Evolutionary conservation across 1,140 invertebrate genomes (phyloP), one percentile per base, ranked within the genome.

Genomic region (Eulimnadia texana): DNA sequence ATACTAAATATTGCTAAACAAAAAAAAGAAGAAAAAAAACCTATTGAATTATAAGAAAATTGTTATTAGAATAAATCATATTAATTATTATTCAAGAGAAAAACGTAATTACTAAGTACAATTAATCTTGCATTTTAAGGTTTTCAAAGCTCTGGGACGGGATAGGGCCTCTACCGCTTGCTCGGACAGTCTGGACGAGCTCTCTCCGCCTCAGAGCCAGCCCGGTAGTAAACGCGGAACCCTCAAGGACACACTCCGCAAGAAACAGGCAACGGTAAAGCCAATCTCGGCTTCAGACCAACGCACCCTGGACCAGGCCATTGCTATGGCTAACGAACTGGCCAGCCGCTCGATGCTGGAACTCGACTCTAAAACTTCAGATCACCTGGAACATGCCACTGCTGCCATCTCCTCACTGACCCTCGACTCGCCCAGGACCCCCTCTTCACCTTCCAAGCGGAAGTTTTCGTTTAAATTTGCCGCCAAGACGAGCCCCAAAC

Each of bases 211-310:
- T 16, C 63, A 58, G 20, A 67, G 66, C 20, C 64, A 56, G 53
- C 27, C 60, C 1, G 53, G 50, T n/a, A 61, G 60, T 54, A 61
- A 61, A 23, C 28, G 50, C 33, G 72, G 1, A 62, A 77, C 50
- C 72, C 67, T 29, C 73, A 49, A 69, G 73, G 23, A 63, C 28
- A 63, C 62, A 2, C 42, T 63, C 3, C 83, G 84, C 65, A 89
- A 88, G 70, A 92, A 90, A 71, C 83, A 88, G 71, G 78, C 82
- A 61, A 67, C 80, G 79, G 86, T 98, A 54, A 96, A 96, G 72
- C 89, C 86, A 13, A 94, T 97, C 73, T 96, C 93, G 22, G 87
- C 90, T 0, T 86, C 92, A 62, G 93, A 97, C 72, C 82, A 93
- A 70, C 88, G 85, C 70, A 91, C 88, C n/a, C 77, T 98, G 27